Base-by-base conservation (phyloP, 2,888 invertebrate species). In the Pseudococcus jackbeardsleyi region DNA sequence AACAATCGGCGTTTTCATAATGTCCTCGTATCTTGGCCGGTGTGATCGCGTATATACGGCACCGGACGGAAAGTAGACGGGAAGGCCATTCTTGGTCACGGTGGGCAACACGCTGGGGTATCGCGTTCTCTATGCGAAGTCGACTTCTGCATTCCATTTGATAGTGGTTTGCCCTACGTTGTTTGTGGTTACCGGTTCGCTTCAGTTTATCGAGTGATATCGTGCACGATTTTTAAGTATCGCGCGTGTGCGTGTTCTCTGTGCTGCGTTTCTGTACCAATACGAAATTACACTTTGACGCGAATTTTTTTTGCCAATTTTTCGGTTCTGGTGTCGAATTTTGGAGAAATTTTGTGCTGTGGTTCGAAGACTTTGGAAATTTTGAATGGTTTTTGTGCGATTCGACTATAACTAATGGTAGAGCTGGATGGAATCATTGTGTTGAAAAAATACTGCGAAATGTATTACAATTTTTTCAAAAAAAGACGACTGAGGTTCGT, bases 61-160 rank as follows among this genome's bases (percentile, higher is more conserved):
- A 79, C 79, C 42, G 79, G 79, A 79, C 79, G 79, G 42, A 79
- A 79, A 79, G 79, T 79, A 79, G 79, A 79, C 79, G 79, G 42
- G 79, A 79, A 79, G 79, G 79, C 79, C 79, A 79, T 79, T 79
- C 79, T 79, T 79, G 79, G 79, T 79, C 79, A 79, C 79, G 79
- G 79, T 79, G 79, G 79, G 79, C 79, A 79, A 79, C 42, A 79
- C 79, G 79, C 79, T 79, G 79, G 68, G 79, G 79, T 84, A 84
- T 84, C 84, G 84, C 84, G 54, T 84, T 84, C 84, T 54, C 84
- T 48, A 48, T 46, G 33, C 50, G 48, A 84, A 59, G 86, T 86
- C 86, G 68, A 86, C 86, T 86, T 86, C 86, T 86, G 86, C 86
- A 86, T 86, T 86, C 86, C 86, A 86, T 86, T 86, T 64, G 86